These are phyloP conservation scores for Drosophila niveifrons DNA, from an alignment of 2,888 invertebrate genomes.

Conservation along the genomic window DNA sequence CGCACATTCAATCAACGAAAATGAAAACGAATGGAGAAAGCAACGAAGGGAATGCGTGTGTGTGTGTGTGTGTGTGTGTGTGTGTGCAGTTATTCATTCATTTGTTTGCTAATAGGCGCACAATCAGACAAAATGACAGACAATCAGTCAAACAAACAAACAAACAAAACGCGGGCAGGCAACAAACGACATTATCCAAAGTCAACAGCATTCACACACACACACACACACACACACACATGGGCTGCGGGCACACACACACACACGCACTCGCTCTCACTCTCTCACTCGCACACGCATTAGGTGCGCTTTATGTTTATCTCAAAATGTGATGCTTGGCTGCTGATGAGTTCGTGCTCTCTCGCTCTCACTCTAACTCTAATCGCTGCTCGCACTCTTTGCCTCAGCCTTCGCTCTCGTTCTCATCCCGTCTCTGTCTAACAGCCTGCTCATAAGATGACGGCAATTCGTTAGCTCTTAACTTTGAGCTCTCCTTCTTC, in stretches of 20 bases:
- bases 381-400: too few relatives aligned
- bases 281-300: conserved; percentile 39
- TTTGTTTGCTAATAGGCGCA: conserved; percentile 80
- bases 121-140: conserved; percentile 74
- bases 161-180: conserved; percentile 40
- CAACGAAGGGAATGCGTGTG: conserved; percentile 29
- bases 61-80: conserved; percentile 28
- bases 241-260: conserved; percentile 40
- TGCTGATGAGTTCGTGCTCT: conserved; percentile 69
- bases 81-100: conserved; percentile 75
- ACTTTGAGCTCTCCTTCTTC: conserved; percentile 47
- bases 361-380: neutral
- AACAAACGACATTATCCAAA: conserved; percentile 79
- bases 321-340: conserved; percentile 74
- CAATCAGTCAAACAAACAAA: conserved; percentile 62
- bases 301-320: conserved; percentile 77
- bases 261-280: neutral
- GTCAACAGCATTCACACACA: conserved; percentile 66
- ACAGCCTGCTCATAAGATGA: conserved; percentile 34
- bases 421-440: neutral
- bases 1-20: conserved; percentile 76
- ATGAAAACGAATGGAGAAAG: conserved; percentile 54
- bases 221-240: conserved; percentile 10
- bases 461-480: conserved; percentile 62
- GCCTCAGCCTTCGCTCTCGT: neutral